Evolutionary conservation across 92 coral and sea anemone species (phyloP).

Genomic region (Parazoanthus atlanticus): DNA sequence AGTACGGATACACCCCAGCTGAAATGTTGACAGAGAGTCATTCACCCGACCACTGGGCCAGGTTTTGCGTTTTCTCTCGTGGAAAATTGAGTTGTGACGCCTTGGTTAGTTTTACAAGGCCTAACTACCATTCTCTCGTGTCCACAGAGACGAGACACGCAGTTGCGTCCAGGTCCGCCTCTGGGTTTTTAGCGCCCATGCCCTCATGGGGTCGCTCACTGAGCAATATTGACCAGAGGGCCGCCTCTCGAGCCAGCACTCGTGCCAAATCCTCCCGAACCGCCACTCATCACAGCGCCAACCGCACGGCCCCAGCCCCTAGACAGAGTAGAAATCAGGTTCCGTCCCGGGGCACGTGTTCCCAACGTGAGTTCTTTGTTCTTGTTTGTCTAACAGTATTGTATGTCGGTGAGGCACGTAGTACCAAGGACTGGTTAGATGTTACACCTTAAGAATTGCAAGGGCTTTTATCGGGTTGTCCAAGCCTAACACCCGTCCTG

Average conservation of each 20-base stretch:
- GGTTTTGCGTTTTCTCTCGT: no score
- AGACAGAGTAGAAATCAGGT: conserved; percentile 77
- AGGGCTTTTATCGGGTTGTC: no score
- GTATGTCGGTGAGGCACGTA: background rate
- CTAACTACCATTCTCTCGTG: background rate
- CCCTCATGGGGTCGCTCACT: conserved; percentile 87
- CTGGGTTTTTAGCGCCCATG: conserved; percentile 84
- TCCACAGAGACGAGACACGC: conserved; percentile 72
- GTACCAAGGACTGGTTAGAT: background rate
- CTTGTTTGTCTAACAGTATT: background rate
- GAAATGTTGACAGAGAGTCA: no score
- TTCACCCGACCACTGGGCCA: no score
- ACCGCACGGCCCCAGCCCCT: conserved; percentile 52
- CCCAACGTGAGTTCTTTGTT: conserved; percentile 83
- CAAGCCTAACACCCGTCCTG: no score
- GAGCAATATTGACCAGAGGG: conserved; percentile 93
- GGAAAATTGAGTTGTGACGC: no score
- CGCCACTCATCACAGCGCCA: conserved; percentile 62
- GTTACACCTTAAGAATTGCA: no score
- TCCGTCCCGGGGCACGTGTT: conserved; percentile 85
- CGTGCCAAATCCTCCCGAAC: conserved; percentile 80
- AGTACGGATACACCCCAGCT: no score
- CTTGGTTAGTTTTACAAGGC: no score
- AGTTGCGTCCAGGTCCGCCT: conserved; percentile 65
- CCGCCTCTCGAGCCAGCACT: conserved; percentile 86